phyloP scores from a whole-genome alignment of 2,888 invertebrate genomes.

The Dastarcus helophoroides region DNA sequence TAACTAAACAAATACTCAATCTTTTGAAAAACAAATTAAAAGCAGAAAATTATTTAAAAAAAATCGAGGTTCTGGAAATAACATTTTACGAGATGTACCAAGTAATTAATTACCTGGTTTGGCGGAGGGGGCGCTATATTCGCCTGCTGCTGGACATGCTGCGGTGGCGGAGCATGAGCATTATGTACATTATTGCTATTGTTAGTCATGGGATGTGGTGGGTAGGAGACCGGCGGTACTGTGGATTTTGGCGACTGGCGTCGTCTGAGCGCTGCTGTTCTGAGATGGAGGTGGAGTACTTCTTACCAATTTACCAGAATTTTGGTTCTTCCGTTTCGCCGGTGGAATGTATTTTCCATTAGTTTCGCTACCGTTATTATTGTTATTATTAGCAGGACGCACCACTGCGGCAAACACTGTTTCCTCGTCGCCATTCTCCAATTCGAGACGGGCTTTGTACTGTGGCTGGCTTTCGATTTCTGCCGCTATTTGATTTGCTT shows the following conservation, averaged over 20 bases:
- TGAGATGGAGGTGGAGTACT: conserved; percentile 44
- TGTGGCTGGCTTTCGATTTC: conserved; percentile 84
- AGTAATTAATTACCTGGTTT: conserved; percentile 21
- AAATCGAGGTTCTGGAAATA: too few species aligned
- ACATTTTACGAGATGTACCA: too few species aligned
- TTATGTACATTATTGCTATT: conserved; percentile 5
- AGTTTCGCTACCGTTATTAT: conserved; percentile 1
- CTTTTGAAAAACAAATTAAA: too few species aligned
- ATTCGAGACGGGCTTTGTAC: conserved; percentile 68
- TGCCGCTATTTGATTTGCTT: conserved; percentile 81
- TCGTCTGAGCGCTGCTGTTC: conserved; percentile 30
- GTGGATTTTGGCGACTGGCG: conserved; percentile 24
- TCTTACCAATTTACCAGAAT: conserved; percentile 56
- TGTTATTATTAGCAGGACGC: conserved; percentile 38
- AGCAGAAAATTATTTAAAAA: too few species aligned
- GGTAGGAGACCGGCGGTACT: conserved; percentile 10
- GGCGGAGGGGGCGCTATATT: conserved; percentile 16
- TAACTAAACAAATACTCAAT: too few species aligned
- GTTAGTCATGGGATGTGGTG: conserved; percentile 1
- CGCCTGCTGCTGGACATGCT: conserved; percentile 17
- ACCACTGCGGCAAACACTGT: conserved; percentile 77
- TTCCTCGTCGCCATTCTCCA: conserved; percentile 91
- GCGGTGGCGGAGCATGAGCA: conserved; percentile 8
- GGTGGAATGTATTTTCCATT: conserved; percentile 65
- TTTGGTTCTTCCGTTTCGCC: conserved; percentile 59